Evolutionary conservation across 2,113 vertebrate genomes (phyloP).

Genomic region (Heloderma charlesbogerti): DNA sequence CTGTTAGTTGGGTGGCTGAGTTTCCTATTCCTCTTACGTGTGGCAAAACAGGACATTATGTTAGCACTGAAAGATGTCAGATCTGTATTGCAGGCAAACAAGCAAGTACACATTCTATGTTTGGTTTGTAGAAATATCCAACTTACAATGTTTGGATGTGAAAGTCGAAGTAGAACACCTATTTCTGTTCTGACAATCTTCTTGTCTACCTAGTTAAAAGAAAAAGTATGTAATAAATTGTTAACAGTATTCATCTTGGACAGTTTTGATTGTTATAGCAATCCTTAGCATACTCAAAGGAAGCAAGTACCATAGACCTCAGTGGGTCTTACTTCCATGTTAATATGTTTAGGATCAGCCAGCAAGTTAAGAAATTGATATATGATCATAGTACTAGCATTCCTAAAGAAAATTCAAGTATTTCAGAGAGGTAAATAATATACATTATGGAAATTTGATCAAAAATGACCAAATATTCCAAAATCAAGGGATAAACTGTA

Average conservation of each 20-base stretch:
- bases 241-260: slow-evolving; percentile 19
- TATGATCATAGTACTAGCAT: neutral
- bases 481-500: neutral
- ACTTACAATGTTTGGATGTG: slow-evolving; percentile 93
- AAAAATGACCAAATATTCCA: neutral
- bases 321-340: neutral
- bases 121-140: slow-evolving; percentile 25
- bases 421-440: neutral
- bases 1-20: neutral
- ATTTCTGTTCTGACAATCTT: slow-evolving; percentile 92
- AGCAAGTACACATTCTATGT: neutral
- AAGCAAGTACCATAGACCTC: neutral
- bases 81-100: neutral
- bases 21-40: neutral
- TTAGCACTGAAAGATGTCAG: neutral
- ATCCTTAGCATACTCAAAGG: neutral
- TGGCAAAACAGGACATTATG: neutral
- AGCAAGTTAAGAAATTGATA: neutral
- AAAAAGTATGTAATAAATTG: slow-evolving; percentile 42
- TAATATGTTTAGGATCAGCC: slow-evolving; percentile 1
- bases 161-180: slow-evolving; percentile 89
- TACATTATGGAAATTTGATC: neutral
- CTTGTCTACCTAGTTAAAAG: slow-evolving; percentile 87
- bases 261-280: neutral
- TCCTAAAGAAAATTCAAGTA: neutral